Conservation (phyloP, 2,113 vertebrate genomes). For the Lichenostomus cassidix region DNA sequence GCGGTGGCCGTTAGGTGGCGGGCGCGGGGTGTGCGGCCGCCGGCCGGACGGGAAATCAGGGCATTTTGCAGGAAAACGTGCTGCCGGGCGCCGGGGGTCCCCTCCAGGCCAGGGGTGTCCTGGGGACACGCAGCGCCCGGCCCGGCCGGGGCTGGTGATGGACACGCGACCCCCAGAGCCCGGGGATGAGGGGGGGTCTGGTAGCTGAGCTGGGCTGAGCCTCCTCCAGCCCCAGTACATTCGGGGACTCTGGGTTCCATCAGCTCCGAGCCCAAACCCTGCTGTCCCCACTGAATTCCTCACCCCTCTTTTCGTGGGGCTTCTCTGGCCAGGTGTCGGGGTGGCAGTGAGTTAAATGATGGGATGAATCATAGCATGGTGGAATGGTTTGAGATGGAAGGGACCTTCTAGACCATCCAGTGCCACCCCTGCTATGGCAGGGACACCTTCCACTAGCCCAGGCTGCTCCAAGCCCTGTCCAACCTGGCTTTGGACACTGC, state of each 20-base stretch:
- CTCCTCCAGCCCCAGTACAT: not conserved
- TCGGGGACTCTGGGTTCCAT: not conserved
- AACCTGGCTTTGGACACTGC: not conserved
- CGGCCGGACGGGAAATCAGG: not conserved
- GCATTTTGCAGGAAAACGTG: not conserved
- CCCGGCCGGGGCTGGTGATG: not conserved
- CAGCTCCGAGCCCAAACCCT: not conserved
- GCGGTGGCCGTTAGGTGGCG: constrained; percentile 28
- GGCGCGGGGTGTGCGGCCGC: not conserved
- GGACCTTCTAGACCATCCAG: not conserved
- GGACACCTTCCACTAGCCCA: not conserved
- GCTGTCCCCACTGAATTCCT: not conserved
- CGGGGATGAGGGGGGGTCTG: fast-evolving
- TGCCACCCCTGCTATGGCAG: not conserved
- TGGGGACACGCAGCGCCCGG: not conserved
- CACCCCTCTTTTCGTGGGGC: not conserved
- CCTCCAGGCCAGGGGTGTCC: not conserved
- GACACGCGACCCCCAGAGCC: not conserved
- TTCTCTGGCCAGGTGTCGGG: not conserved
- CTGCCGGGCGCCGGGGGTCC: not conserved
- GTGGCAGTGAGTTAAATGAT: not conserved
- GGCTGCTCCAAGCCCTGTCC: not conserved
- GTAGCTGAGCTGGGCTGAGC: not conserved
- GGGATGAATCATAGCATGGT: not conserved
- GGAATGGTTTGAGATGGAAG: not conserved